These are phyloP conservation scores for Cryptocheilus praepositus DNA, from an alignment of 2,888 invertebrate genomes.

Conservation along the genomic window DNA sequence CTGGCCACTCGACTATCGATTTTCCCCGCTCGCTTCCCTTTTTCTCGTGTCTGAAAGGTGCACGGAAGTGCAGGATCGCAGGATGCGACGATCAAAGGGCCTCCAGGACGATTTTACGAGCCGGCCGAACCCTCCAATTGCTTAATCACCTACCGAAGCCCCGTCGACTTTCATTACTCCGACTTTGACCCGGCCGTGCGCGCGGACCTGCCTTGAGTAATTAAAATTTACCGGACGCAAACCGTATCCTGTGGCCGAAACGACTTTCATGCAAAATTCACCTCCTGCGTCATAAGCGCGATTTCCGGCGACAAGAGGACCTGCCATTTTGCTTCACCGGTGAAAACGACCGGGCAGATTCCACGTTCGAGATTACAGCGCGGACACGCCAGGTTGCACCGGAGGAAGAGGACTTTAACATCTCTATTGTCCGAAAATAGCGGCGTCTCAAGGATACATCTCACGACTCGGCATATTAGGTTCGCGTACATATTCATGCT, in stretches of 20 bases:
- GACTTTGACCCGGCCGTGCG: constrained; percentile 12
- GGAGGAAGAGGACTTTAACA: too few relatives aligned
- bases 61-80: constrained; percentile 20
- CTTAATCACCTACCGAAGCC: constrained; percentile 29
- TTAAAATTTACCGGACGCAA: constrained; percentile 25
- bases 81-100: constrained; percentile 36
- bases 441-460: too few relatives aligned
- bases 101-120: constrained; percentile 14
- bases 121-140: constrained; percentile 15
- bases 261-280: too few relatives aligned
- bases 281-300: too few relatives aligned
- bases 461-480: too few relatives aligned
- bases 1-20: constrained; percentile 17
- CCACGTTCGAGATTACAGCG: too few relatives aligned
- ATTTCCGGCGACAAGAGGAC: too few relatives aligned
- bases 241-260: background rate
- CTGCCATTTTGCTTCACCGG: too few relatives aligned
- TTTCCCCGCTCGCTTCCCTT: background rate
- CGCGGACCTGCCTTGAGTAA: constrained; percentile 20
- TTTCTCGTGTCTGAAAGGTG: background rate
- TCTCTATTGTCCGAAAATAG: too few relatives aligned
- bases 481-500: too few relatives aligned
- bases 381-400: too few relatives aligned
- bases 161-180: constrained; percentile 21
- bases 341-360: too few relatives aligned